Evolutionary conservation across 2,888 invertebrate species (phyloP).

Genomic region (Lacanobia oleracea): DNA sequence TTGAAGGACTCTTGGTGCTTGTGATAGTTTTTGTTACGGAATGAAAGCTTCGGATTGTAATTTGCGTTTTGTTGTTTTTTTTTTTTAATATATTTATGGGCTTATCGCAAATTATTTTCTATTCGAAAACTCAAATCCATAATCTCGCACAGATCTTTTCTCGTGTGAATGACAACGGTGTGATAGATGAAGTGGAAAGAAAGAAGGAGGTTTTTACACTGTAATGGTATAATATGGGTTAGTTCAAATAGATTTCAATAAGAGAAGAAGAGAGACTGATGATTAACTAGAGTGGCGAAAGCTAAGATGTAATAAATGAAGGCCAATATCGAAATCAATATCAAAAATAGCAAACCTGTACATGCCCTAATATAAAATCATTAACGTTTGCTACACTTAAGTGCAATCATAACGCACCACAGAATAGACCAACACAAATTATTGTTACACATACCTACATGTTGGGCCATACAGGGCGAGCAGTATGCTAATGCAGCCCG

Average conservation of each 20-base stretch:
- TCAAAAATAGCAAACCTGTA: background rate
- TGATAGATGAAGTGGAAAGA: background rate
- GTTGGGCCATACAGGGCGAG: conserved; percentile 29
- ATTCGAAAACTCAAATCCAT: background rate
- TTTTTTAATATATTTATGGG: background rate
- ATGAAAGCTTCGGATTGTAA: background rate
- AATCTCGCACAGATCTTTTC: too few relatives aligned
- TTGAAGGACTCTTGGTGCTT: background rate
- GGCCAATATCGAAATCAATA: background rate
- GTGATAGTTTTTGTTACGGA: too few relatives aligned
- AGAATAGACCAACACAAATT: conserved; percentile 4
- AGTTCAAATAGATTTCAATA: background rate
- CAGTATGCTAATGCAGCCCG: conserved; percentile 49
- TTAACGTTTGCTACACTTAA: conserved; percentile 10
- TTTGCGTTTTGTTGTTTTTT: background rate
- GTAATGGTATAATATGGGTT: background rate
- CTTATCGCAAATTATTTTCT: background rate
- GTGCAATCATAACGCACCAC: conserved; percentile 19
- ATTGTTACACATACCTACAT: conserved; percentile 32
- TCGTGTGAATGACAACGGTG: background rate
- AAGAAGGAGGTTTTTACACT: background rate
- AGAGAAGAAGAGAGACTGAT: background rate
- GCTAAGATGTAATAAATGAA: background rate
- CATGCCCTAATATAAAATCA: conserved; percentile 12
- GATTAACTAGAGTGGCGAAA: background rate